Conservation (phyloP, 2,113 vertebrate genomes). For the Nibea albiflora region DNA sequence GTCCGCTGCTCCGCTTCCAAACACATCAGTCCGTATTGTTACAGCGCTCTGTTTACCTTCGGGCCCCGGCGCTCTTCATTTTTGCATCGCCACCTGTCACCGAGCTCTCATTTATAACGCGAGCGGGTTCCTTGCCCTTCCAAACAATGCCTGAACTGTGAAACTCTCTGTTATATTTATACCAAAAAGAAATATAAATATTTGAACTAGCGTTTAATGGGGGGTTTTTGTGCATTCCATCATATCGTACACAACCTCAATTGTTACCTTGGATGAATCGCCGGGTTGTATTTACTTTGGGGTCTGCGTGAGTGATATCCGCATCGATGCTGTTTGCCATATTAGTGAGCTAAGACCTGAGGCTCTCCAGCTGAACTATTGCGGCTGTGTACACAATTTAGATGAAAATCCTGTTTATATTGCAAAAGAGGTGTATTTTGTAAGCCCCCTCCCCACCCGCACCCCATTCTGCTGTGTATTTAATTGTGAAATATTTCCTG, state of each 20-base stretch:
- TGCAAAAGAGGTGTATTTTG: slow-evolving; percentile 84
- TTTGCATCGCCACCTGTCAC: slow-evolving; percentile 77
- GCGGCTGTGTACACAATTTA: slow-evolving; percentile 78
- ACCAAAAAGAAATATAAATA: slow-evolving; percentile 85
- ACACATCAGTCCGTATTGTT: slow-evolving; percentile 62
- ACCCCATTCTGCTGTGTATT: slow-evolving; percentile 70
- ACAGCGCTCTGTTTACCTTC: slow-evolving; percentile 72
- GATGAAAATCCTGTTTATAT: slow-evolving; percentile 83
- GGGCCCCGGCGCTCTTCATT: slow-evolving; percentile 54
- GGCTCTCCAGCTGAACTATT: slow-evolving; percentile 78
- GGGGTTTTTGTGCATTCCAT: slow-evolving; percentile 66
- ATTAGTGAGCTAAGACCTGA: slow-evolving; percentile 78
- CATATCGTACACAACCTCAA: slow-evolving; percentile 80
- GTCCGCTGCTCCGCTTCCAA: slow-evolving; percentile 50
- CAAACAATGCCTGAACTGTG: slow-evolving; percentile 80
- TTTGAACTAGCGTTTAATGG: slow-evolving; percentile 81
- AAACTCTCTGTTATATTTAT: slow-evolving; percentile 83
- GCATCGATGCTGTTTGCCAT: slow-evolving; percentile 73
- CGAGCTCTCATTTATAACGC: slow-evolving; percentile 70
- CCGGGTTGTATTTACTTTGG: slow-evolving; percentile 79
- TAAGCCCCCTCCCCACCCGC: slow-evolving; percentile 51
- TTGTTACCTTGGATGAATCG: slow-evolving; percentile 83
- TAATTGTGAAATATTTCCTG: slow-evolving; percentile 78
- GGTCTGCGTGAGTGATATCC: slow-evolving; percentile 74
- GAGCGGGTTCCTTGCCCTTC: slow-evolving; percentile 65